A percentile compares a stretch with the other conserved stretches of the same genome.
Conservation (phyloP, 2,797 vertebrate genomes). For the Epinephelus awoara region DNA sequence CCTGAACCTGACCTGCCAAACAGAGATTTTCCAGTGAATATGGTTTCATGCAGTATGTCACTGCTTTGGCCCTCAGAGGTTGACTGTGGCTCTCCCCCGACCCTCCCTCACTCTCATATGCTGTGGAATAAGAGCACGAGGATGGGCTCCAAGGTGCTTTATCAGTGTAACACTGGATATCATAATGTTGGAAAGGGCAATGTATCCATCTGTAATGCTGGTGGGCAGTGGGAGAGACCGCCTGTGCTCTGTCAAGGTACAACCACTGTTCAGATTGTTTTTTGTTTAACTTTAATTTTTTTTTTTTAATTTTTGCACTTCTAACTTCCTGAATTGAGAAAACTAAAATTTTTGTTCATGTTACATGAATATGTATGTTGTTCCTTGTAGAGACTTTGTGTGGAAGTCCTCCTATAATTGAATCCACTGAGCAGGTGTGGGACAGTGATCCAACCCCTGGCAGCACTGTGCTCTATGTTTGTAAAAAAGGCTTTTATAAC, state of each 20-base stretch:
- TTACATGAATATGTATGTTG: slow-evolving; percentile 31
- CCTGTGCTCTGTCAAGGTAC: slow-evolving; percentile 79
- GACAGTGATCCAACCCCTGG: slow-evolving; percentile 81
- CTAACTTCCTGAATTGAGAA: background rate
- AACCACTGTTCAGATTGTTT: background rate
- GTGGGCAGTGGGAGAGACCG: slow-evolving; percentile 72
- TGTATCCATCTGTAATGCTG: slow-evolving; percentile 67
- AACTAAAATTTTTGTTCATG: background rate
- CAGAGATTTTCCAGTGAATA: background rate
- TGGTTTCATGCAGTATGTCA: slow-evolving; percentile 40
- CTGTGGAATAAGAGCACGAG: slow-evolving; percentile 82
- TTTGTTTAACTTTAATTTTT: background rate
- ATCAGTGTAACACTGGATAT: slow-evolving; percentile 87
- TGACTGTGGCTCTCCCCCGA: slow-evolving; percentile 85
- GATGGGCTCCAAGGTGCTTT: slow-evolving; percentile 81
- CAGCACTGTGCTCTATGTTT: slow-evolving; percentile 85
- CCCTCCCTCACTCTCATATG: slow-evolving; percentile 80
- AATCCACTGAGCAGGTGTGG: slow-evolving; percentile 84
- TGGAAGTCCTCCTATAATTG: slow-evolving; percentile 83
- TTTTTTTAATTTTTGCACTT: background rate
- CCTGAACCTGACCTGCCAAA: background rate
- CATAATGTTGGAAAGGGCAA: slow-evolving; percentile 71
- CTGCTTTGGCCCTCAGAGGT: slow-evolving; percentile 83
- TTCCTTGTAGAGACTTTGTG: slow-evolving; percentile 87
- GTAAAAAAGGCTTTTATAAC: slow-evolving; percentile 86